Base-by-base conservation (phyloP, 2,888 invertebrate genomes). In the Zonitis immaculata region DNA sequence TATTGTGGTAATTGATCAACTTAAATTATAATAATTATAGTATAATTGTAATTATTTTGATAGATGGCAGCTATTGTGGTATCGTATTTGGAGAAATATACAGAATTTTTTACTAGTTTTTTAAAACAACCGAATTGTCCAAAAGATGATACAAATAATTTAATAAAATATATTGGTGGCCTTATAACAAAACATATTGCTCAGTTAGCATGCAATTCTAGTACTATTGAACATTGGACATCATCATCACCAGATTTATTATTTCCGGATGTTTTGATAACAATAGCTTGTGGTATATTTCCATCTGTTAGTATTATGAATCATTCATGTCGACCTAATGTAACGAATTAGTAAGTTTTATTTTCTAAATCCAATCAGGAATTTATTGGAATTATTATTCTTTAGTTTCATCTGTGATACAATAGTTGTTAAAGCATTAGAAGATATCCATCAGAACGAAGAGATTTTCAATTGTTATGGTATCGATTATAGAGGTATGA, bases 251-350 rank as follows among this genome's bases (percentile, higher is more conserved):
- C 66, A 8, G 71, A 69, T 56, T 44, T 68, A 14, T 57, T 66
- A 5, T 67, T 71, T 54, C 71, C 71, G 3, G 68, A 68, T 51
- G 65, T 67, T 47, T 56, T 70, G 26, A 66, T 66, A 32, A 65
- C 68, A 3, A 62, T 72, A 46, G 93, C 90, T 0, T 87, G 91
- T 2, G 93, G 88, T 0, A 88, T 95, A 67, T 93, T 89, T 72
- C 90, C 94, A 0, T 86, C 90, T 1, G 85, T 91, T 0, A 90
- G 92, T 65, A 85, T 95, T 77, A 89, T 95, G 85, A 97, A 96
- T 74, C 96, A 97, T 76, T 89, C 93, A 0, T 96, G 96, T 72
- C 85, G 88, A 59, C 88, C 92, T 6, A 88, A 88, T 65, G 87
- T 94, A 54, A 83, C 85, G 47, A 85, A 85, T 64, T 84, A 83